Conservation (phyloP, 2,113 vertebrate genomes). For the Onychorhynchus coronatus region DNA sequence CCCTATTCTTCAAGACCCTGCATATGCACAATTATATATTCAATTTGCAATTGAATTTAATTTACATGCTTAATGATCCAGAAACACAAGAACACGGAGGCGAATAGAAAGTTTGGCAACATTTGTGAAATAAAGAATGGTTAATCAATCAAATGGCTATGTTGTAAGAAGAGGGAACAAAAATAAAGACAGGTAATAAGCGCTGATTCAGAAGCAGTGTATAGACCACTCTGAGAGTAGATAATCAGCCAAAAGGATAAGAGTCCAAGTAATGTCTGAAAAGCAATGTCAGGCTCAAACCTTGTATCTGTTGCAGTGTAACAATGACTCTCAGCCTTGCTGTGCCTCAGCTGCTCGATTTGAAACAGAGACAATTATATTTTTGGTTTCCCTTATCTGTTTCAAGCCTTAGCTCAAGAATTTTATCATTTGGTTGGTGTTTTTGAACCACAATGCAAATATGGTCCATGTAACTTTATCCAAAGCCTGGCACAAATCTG, state of each 20-base stretch:
- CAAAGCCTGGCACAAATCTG: not conserved
- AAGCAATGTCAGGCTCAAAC: not conserved
- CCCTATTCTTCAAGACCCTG: slow-evolving; percentile 29
- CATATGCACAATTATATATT: not conserved
- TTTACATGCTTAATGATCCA: slow-evolving; percentile 53
- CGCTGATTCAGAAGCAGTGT: not conserved
- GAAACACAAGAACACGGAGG: slow-evolving; percentile 34
- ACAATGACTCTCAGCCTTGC: not conserved
- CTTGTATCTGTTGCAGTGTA: not conserved
- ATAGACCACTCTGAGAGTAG: not conserved
- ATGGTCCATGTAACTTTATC: not conserved
- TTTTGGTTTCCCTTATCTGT: not conserved
- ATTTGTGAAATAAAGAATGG: not conserved
- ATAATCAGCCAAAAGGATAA: not conserved
- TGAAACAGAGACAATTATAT: not conserved
- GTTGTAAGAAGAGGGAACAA: not conserved
- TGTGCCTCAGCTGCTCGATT: not conserved
- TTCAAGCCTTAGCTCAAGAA: not conserved
- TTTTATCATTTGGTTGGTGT: not conserved
- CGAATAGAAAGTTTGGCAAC: slow-evolving; percentile 30
- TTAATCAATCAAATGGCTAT: slow-evolving; percentile 3
- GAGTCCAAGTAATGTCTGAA: not conserved
- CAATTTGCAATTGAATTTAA: slow-evolving; percentile 44
- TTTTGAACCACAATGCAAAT: not conserved
- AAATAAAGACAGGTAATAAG: not conserved